Base-by-base conservation (phyloP, 2,113 vertebrate species). In the Phaethornis superciliosus region DNA sequence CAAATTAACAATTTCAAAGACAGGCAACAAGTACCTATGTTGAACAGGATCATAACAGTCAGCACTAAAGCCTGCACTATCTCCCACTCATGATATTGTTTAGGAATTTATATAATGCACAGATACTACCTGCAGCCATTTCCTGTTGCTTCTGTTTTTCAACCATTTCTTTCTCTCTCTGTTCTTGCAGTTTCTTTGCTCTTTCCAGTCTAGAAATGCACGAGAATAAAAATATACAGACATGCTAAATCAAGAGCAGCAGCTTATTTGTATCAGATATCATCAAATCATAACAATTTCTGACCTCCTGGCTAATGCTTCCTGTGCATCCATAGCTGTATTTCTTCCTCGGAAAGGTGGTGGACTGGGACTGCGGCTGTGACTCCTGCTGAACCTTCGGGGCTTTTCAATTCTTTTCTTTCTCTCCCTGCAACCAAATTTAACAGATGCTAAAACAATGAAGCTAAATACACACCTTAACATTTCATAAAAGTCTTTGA, bases 301-400 rank as follows among this genome's bases (percentile, higher is more conserved):
- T 70, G 96, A 99, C 99, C 99, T 99, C 96, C 99, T 98, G 93
- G 99, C 99, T 92, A 99, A 95, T 19, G 99, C 99, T 89, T 99
- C 99, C 92, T 99, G 99, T 42, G 99, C 99, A 95, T 99, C 99
- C 99, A 99, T 99, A 32, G 99, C 99, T 88, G 99, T 98, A 93
- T 99, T 99, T 90, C 99, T 97, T 37, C 99, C 99, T 46, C 99
- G 98, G 95, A 99, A 99, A 19, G 98, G 97, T 30, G 98, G 98
- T 1, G 99, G 99, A 96, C 98, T 99, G 1, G 98, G 97, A 58
- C 99, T 98, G 32, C 97, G 96, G 93, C 99, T 99, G 68, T 97
- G 98, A 95, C 98, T 99, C 97, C 98, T 98, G 95, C 98, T 98
- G 93, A 98, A 98, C 86, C 97, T 98, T 89, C 98, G 98, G 20